phyloP scores from a whole-genome alignment of 1,140 invertebrate genomes.

The Cyphomyrmex costatus region DNA sequence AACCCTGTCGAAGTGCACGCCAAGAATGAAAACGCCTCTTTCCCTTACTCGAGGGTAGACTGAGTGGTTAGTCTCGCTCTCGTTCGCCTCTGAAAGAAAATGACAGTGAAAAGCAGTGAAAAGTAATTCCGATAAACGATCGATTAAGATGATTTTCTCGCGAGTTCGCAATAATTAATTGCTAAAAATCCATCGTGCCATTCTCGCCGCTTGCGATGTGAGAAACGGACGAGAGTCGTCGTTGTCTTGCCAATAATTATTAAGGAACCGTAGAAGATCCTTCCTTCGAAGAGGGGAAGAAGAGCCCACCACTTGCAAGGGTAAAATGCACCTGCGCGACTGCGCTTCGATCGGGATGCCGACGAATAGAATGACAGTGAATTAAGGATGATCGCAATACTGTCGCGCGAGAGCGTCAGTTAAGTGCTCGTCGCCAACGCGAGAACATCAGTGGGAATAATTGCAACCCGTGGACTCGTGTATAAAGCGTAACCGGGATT shows the following conservation, averaged over 20 bases:
- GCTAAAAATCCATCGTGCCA: background rate
- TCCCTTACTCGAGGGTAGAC: background rate
- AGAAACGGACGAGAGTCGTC: background rate
- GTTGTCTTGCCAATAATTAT: background rate
- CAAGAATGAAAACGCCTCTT: background rate
- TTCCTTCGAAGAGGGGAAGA: background rate
- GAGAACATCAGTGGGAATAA: background rate
- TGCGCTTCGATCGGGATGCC: background rate
- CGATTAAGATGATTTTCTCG: background rate
- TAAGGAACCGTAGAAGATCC: background rate
- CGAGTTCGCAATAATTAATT: background rate
- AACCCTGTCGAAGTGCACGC: background rate
- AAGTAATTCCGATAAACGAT: background rate
- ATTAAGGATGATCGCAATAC: background rate
- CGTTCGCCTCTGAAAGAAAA: background rate
- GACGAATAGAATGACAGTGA: conserved; percentile 17
- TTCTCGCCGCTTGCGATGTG: background rate
- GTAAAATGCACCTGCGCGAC: background rate
- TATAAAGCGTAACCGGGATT: background rate
- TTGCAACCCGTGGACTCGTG: background rate
- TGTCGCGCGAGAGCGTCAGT: background rate
- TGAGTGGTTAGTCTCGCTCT: background rate
- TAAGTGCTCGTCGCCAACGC: too few species aligned
- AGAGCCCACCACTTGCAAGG: background rate
- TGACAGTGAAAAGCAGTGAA: background rate